Evolutionary conservation across 2,888 invertebrate species (phyloP).

Genomic region (Actias luna): DNA sequence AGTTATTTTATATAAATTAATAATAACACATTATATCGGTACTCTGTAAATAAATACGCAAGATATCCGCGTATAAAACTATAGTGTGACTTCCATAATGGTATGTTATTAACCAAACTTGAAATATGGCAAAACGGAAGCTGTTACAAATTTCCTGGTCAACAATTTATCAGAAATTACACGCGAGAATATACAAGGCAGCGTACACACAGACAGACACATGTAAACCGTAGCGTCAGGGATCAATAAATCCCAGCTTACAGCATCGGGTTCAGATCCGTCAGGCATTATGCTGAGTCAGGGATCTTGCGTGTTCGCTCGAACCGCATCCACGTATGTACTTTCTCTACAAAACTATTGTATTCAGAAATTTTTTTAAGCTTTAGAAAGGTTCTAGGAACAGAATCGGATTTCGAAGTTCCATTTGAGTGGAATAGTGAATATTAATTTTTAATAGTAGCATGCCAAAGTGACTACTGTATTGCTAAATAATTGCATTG

Average conservation of each 20-base stretch:
- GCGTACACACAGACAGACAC: too few relatives aligned
- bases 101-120: not conserved
- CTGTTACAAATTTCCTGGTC: not conserved
- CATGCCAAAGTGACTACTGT: too few relatives aligned
- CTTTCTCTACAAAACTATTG: not conserved
- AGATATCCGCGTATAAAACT: too few relatives aligned
- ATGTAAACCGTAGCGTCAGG: constrained; percentile 1
- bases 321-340: not conserved
- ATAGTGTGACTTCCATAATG: too few relatives aligned
- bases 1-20: too few relatives aligned
- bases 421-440: too few relatives aligned
- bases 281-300: constrained; percentile 14
- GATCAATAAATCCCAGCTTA: constrained; percentile 12
- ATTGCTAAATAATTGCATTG: too few relatives aligned
- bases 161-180: not conserved
- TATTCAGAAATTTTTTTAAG: not conserved
- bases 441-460: too few relatives aligned
- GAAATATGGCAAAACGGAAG: not conserved
- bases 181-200: not conserved
- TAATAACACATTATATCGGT: too few relatives aligned
- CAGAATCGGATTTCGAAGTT: not conserved
- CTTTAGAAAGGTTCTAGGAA: not conserved
- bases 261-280: constrained; percentile 10
- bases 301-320: constrained; percentile 2
- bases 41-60: too few relatives aligned